Base-by-base conservation (phyloP, 2,797 vertebrate genomes). In the Danio aesculapii region DNA sequence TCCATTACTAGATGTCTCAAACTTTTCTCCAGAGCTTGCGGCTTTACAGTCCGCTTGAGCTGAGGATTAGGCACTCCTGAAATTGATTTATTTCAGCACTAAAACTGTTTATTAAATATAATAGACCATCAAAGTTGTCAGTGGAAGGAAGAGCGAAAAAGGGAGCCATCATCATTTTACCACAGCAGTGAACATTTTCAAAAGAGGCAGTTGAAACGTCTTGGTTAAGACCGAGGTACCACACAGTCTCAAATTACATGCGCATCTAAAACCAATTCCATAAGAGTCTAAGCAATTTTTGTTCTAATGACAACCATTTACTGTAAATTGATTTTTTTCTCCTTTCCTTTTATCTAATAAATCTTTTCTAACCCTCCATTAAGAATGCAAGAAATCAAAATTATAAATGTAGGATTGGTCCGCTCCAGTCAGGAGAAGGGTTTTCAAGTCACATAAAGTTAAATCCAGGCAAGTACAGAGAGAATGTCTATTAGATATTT, bases 51-150 rank as follows among this genome's bases (percentile, higher is more conserved):
- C 92, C 89, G 88, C 88, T 91, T 88, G 89, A 89, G 88, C 87
- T 85, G 88, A 92, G 90, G 91, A 94, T 93, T 93, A 92, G 83
- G 82, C 79, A 87, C 91, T 92, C 88, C 91, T 90, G 91, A 93
- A 93, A 90, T 91, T 94, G 92, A 95, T 94, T 94, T 93, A 94
- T 93, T 91, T 92, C 90, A 86, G 86, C 67, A 81, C 89, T 88
- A 90, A 87, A 92, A 92, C 93, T 94, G 91, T 94, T 94, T 93
- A 94, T 94, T 94, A 93, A 93, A 94, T 92, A 94, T 94, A 94
- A 94, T 93, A 93, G 91, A 91, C 92, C 93, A 92, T 95, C 93
- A 94, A 93, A 93, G 91, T 91, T 93, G 91, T 94, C 91, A 92
- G 83, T 87, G 88, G 85, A 59, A 88, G 83, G 86, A 85, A 82